Conservation (phyloP, 2,797 vertebrate species). For the Pempheris klunzingeri region DNA sequence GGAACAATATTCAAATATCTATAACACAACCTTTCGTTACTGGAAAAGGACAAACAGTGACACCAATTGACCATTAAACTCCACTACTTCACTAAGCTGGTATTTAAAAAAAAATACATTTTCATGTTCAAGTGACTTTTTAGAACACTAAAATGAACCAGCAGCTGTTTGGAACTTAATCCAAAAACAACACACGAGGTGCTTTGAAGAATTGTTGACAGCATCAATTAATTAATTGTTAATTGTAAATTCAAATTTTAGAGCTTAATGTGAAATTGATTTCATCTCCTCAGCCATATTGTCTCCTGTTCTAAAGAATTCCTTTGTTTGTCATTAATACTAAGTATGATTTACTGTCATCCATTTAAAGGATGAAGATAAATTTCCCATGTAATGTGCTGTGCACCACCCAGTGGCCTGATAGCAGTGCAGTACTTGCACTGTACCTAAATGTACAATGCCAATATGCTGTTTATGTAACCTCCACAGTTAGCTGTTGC, state of each 20-base stretch:
- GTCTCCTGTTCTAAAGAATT: neutral
- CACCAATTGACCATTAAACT: neutral
- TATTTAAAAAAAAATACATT: neutral
- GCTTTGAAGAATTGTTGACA: neutral
- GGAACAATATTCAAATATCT: neutral
- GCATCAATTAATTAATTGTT: neutral
- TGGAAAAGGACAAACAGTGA: conserved; percentile 6
- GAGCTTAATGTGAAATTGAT: neutral
- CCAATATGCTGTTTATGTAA: conserved; percentile 7
- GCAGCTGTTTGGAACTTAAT: neutral
- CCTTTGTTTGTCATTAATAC: neutral
- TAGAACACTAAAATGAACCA: neutral
- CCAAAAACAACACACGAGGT: neutral
- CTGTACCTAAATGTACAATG: neutral
- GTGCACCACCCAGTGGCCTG: conserved; percentile 38
- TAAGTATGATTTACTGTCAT: neutral
- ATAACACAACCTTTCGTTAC: neutral
- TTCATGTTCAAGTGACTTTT: neutral
- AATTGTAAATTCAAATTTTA: too few relatives aligned
- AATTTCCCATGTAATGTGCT: conserved; percentile 12
- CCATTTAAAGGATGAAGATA: neutral
- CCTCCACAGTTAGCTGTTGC: conserved; percentile 6
- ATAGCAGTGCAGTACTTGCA: neutral
- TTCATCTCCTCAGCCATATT: neutral
- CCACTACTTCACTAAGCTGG: neutral